Evolutionary conservation across 2,797 vertebrate genomes (phyloP).

Genomic region (Propithecus perrieri): DNA sequence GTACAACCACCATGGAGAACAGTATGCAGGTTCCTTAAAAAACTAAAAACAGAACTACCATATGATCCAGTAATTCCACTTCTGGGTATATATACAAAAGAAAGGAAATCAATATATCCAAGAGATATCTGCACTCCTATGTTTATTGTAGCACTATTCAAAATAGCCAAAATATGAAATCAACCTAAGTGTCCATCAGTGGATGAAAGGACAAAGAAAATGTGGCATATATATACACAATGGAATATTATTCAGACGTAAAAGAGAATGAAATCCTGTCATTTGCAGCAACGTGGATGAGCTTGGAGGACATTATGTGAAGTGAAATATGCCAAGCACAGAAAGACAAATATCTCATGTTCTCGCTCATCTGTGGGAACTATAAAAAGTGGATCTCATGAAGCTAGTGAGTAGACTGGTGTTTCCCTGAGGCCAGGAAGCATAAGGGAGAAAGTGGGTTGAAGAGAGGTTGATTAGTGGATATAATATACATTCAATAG

Average conservation of each 20-base stretch:
- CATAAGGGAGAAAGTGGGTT: not conserved
- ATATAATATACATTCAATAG: not conserved
- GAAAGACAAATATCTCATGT: not conserved
- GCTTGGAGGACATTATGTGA: not conserved
- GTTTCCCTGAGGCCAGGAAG: not conserved
- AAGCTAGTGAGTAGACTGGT: not conserved
- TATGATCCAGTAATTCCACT: not conserved
- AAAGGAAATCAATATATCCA: not conserved
- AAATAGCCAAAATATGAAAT: not conserved
- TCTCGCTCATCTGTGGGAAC: not conserved
- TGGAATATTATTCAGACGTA: not conserved
- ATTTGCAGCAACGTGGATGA: not conserved
- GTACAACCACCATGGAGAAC: not conserved
- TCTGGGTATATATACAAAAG: not conserved
- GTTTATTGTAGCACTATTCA: not conserved
- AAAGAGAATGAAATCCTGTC: not conserved
- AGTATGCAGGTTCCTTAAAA: not conserved
- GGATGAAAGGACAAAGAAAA: not conserved
- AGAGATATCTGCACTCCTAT: not conserved
- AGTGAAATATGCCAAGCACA: not conserved
- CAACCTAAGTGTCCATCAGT: not conserved
- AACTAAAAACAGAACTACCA: not conserved
- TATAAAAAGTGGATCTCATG: not conserved
- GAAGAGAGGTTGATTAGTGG: not conserved
- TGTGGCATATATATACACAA: not conserved